phyloP scores from a whole-genome alignment of 2,113 vertebrate genomes.

The Eupsittula cactorum region DNA sequence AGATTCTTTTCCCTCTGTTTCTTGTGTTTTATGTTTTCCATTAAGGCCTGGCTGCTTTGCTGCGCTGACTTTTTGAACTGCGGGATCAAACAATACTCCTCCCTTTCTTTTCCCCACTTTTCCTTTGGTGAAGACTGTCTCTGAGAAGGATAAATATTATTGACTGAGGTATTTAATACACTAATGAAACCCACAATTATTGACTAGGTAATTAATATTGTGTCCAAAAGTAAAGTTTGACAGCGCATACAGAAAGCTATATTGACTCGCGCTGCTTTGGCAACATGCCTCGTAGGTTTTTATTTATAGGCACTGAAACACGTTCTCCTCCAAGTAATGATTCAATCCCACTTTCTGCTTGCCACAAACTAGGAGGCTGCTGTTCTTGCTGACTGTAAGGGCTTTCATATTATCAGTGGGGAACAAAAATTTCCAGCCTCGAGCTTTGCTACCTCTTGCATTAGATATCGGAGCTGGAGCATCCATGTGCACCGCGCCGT shows the following conservation, averaged over 20 bases:
- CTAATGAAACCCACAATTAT: conserved; percentile 82
- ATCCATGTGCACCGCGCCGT: not conserved
- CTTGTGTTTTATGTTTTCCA: conserved; percentile 76
- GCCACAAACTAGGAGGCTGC: conserved; percentile 63
- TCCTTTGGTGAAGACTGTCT: conserved; percentile 55
- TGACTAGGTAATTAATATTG: conserved; percentile 83
- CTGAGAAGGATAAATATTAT: conserved; percentile 80
- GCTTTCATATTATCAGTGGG: conserved; percentile 49
- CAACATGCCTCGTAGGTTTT: conserved; percentile 54
- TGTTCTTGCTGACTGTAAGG: conserved; percentile 55
- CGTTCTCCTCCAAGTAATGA: conserved; percentile 67
- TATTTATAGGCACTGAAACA: conserved; percentile 75
- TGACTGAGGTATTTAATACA: conserved; percentile 80
- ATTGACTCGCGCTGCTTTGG: conserved; percentile 73
- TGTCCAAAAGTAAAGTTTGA: conserved; percentile 80
- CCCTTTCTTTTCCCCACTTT: not conserved
- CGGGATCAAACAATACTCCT: conserved; percentile 65
- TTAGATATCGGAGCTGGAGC: not conserved
- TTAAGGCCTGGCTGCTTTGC: conserved; percentile 61
- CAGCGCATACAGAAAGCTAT: conserved; percentile 66
- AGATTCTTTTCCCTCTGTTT: conserved; percentile 71
- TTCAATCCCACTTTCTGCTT: conserved; percentile 60
- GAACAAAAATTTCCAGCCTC: not conserved
- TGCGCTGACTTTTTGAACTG: conserved; percentile 69
- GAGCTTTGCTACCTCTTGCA: not conserved